Conservation (phyloP, 2,888 invertebrate genomes). For the Microplitis manilae region DNA sequence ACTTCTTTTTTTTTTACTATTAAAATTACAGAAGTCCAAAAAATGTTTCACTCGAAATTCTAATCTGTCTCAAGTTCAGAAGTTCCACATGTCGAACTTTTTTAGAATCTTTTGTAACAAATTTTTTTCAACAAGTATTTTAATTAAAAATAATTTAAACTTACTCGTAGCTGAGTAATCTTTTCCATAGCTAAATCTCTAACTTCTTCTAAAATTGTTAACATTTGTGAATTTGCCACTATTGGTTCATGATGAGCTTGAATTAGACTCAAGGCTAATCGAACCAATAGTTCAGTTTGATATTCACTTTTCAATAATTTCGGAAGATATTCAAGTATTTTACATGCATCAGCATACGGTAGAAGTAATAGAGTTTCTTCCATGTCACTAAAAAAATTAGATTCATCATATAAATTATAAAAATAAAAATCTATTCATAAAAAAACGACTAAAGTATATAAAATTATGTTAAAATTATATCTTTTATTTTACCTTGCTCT, state of each 20-base stretch:
- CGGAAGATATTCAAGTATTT: slow-evolving; percentile 83
- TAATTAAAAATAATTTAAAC: slow-evolving; percentile 28
- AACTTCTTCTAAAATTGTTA: slow-evolving; percentile 79
- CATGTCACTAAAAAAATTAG: slow-evolving; percentile 80
- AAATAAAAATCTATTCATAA: not conserved
- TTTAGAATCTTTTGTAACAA: not conserved
- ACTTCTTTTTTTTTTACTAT: too few species aligned
- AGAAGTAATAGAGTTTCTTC: slow-evolving; percentile 91
- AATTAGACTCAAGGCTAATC: slow-evolving; percentile 84
- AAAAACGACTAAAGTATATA: slow-evolving; percentile 25
- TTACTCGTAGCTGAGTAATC: slow-evolving; percentile 78
- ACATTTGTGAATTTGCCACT: slow-evolving; percentile 79
- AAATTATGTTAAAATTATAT: not conserved
- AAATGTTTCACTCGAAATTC: too few species aligned
- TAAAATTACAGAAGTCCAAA: too few species aligned
- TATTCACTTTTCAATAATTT: slow-evolving; percentile 79
- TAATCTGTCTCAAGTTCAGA: too few species aligned
- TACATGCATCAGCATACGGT: slow-evolving; percentile 86
- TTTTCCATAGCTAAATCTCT: slow-evolving; percentile 75
- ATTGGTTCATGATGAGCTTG: slow-evolving; percentile 86
- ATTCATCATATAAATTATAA: not conserved
- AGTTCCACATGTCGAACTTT: too few species aligned
- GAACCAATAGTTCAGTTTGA: slow-evolving; percentile 83
- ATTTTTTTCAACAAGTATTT: not conserved
- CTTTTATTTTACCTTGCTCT: slow-evolving; percentile 79